These are phyloP conservation scores for Mergus octosetaceus DNA, from an alignment of 2,797 vertebrate species.

Conservation along the genomic window DNA sequence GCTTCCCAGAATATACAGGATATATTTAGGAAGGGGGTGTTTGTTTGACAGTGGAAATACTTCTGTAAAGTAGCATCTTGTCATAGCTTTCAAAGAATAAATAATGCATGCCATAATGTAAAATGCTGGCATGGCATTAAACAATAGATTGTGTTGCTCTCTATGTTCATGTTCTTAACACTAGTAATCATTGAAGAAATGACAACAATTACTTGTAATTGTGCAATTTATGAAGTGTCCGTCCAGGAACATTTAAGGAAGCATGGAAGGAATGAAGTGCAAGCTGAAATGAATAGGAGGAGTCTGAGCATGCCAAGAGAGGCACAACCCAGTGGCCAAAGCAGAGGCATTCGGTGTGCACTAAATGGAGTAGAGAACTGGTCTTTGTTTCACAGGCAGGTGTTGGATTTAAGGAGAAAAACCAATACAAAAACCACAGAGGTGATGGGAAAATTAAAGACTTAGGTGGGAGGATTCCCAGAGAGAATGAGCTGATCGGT, in stretches of 20 bases:
- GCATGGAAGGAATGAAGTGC: constrained; percentile 26
- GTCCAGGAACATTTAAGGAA: constrained; percentile 53
- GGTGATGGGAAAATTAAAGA: neutral
- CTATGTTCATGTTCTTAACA: neutral
- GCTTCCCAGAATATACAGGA: constrained; percentile 18
- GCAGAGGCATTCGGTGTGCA: neutral
- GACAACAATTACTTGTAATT: constrained; percentile 48
- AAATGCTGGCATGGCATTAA: constrained; percentile 5
- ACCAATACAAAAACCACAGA: neutral
- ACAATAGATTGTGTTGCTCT: neutral
- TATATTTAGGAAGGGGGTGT: neutral
- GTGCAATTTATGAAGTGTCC: constrained; percentile 45
- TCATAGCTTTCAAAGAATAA: constrained; percentile 10
- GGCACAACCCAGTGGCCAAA: neutral
- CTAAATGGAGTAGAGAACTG: neutral
- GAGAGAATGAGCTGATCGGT: neutral
- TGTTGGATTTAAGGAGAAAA: neutral
- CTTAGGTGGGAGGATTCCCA: neutral
- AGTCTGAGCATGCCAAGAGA: neutral
- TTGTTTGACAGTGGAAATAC: neutral
- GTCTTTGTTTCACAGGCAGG: neutral
- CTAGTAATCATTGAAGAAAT: constrained; percentile 29
- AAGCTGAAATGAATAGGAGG: constrained; percentile 12
- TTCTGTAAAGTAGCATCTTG: constrained; percentile 11
- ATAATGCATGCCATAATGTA: constrained; percentile 35